Conservation (phyloP, 2,888 invertebrate genomes). For the Uropetala carovei region DNA sequence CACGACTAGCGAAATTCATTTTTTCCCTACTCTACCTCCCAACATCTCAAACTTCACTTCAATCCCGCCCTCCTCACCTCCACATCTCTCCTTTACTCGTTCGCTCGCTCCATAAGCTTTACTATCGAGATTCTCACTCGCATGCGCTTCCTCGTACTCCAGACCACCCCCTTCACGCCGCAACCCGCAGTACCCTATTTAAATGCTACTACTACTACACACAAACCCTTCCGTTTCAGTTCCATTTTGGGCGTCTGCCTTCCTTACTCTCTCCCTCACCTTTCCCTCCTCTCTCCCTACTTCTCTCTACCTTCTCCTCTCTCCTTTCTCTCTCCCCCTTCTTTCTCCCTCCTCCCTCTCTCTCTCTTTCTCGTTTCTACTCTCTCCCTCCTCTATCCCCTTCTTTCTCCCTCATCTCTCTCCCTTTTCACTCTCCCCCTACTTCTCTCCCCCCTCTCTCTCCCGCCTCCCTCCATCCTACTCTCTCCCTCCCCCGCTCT, state of each 20-base stretch:
- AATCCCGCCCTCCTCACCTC: slow-evolving; percentile 18
- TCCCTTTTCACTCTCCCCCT: neutral
- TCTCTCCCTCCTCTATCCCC: neutral
- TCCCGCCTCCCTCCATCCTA: neutral
- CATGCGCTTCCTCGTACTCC: neutral
- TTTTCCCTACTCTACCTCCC: neutral
- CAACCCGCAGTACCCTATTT: neutral
- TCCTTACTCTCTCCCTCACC: neutral
- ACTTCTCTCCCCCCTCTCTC: neutral
- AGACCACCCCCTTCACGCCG: neutral
- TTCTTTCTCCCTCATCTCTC: neutral
- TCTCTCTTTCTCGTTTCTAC: neutral
- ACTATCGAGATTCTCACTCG: too few relatives aligned
- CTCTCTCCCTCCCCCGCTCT: neutral
- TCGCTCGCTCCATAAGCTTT: neutral
- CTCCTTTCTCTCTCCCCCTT: neutral
- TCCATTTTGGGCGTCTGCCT: neutral
- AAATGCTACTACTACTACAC: too few relatives aligned
- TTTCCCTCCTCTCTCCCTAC: neutral
- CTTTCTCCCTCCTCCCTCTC: too few relatives aligned
- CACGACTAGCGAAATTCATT: neutral
- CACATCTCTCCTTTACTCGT: neutral
- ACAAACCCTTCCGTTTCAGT: neutral
- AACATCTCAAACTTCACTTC: neutral
- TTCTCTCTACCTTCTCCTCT: neutral